Base-by-base conservation (phyloP, 2,797 vertebrate genomes). In the Anabas testudineus region DNA sequence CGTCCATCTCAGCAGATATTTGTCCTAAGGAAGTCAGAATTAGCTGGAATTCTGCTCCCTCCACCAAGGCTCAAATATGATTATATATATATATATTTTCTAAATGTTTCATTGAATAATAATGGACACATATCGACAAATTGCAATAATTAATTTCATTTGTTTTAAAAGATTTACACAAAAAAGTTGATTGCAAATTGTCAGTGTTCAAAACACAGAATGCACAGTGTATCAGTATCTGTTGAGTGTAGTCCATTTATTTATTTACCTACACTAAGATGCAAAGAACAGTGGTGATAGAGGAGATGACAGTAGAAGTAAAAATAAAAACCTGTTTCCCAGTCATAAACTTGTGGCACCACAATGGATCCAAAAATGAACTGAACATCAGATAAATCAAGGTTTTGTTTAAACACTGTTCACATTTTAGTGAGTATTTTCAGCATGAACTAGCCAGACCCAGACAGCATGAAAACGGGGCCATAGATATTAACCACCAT, bases 401-500 rank as follows among this genome's bases (percentile, higher is more conserved):
- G n/a, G n/a, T 1, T 34, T 34, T 10, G 37, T 39, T 39, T 42
- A 8, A 16, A 41, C 16, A 6, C 39, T n/a, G 7, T 12, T 61
- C 21, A n/a, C n/a, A n/a, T n/a, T n/a, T 75, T 24, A 18, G 0
- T 18, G 26, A 34, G 30, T 30, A 18, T 59, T 67, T 64, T 19
- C 59, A 51, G 15, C 39, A 45, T 55, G 12, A 49, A 61, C 15
- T 26, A 57, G 41, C 59, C 66, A 42, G 26, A 18, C 61, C 3
- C 0, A 24, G 18, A n/a, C 22, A 72, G 32, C n/a, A 34, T 47
- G 16, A 43, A 22, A 46, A 55, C 4, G 0, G 57, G 59, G 47
- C 28, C 22, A 49, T 22, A 56, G 10, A 24, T 68, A 42, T 36
- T 54, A 16, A 14, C 51, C 21, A 65, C 47, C 52, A 18, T 26